Evolutionary conservation across 2,113 vertebrate species (phyloP), one percentile per base, ranked within the genome.

Genomic region (Dipodomys stephensi): DNA sequence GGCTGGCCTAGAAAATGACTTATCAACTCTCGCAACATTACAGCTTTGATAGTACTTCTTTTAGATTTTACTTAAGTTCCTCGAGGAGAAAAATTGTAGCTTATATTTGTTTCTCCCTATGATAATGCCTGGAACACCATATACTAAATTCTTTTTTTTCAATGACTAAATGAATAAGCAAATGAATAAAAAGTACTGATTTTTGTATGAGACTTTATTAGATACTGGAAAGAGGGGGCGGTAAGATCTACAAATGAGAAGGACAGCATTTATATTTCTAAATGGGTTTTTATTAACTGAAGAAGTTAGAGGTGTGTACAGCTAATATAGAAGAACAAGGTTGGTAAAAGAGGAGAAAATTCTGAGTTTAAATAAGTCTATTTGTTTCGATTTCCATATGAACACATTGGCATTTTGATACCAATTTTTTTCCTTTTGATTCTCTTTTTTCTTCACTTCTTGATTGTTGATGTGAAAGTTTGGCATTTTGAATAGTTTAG

Each of bases 401-500:
- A 88, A 0, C 2, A 77, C 6, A 23, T 72, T 23, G 12, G 49
- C 77, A 74, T 85, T 90, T 94, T 88, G 35, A 80, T n/a, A 73
- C 10, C 57, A 77, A 7, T 22, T 12, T 20, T 7, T 95, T 44
- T 62, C 15, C 32, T 68, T 53, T n/a, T 22, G 20, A 11, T 62
- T 73, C n/a, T 62, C 11, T 15, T 39, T n/a, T 10, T 32, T 23
- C 1, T 6, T 39, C 20, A 73, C 25, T 6, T 64, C 20, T 30
- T 12, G 5, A 69, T 92, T 77, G 16, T 80, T 96, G 35, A 71
- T 1, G 0, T 92, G 85, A 85, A 68, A 80, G 27, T 39, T 6
- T 2, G 25, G 35, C 64, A 87, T 87, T 95, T 82, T 92, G 32
- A 97, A 74, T 83, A 85, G 68, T 85, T 85, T 91, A 85, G 44